Conservation (phyloP, 2,888 invertebrate species). For the Cybosia mesomella region DNA sequence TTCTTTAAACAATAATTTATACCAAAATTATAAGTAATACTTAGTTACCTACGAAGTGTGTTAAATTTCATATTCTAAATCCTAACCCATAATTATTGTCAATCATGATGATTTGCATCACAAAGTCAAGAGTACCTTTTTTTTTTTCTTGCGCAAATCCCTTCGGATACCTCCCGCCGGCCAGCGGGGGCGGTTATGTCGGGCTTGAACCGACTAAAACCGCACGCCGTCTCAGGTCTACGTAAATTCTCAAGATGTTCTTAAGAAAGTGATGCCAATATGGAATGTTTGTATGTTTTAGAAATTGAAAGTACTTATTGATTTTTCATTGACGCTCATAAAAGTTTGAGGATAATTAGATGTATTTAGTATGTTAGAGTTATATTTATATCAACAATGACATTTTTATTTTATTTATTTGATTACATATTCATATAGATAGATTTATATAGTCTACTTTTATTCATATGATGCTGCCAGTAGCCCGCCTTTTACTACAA, state of each 20-base stretch:
- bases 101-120: constrained; percentile 8
- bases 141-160: no score
- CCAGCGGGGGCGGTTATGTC: no score
- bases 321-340: background rate
- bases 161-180: no score
- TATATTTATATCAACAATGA: background rate
- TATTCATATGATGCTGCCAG: no score
- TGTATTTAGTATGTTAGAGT: background rate
- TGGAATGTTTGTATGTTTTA: background rate
- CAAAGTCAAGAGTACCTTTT: constrained; percentile 1
- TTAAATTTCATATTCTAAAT: background rate
- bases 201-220: no score
- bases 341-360: background rate
- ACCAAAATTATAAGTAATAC: no score
- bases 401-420: background rate
- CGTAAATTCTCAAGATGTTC: constrained; percentile 8
- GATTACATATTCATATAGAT: background rate
- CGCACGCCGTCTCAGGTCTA: no score
- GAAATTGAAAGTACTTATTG: background rate
- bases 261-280: background rate
- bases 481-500: no score
- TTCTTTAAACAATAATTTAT: no score
- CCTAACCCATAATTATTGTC: background rate
- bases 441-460: no score
- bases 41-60: no score